phyloP scores from a whole-genome alignment of 2,797 vertebrate species.

The Austrolebias charrua region DNA sequence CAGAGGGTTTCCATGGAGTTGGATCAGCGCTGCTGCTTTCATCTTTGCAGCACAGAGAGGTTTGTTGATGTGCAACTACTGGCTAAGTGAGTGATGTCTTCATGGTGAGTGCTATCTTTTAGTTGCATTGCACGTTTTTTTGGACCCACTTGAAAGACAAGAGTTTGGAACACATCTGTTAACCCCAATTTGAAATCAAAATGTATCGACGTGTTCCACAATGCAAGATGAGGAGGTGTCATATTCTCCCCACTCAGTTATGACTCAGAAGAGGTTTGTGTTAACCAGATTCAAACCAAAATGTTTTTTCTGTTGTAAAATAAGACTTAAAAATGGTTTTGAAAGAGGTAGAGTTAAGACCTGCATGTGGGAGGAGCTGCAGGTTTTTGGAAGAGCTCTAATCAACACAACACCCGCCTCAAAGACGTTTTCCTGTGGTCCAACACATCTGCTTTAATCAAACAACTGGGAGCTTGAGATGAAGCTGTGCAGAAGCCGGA shows the following conservation, averaged over 20 bases:
- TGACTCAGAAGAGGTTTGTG: no score
- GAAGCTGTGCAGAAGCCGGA: background rate
- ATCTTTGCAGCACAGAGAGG: constrained; percentile 47
- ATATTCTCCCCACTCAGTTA: no score
- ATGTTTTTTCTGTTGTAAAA: background rate
- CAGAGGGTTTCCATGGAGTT: constrained; percentile 75
- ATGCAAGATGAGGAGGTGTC: no score
- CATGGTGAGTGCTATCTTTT: background rate
- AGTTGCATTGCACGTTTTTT: constrained; percentile 2
- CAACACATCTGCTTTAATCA: background rate
- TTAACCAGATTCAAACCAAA: no score
- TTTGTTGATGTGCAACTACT: constrained; percentile 17
- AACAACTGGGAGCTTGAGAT: background rate
- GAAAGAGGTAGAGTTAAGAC: background rate
- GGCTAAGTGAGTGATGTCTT: constrained; percentile 16
- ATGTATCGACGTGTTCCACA: background rate
- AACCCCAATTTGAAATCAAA: background rate
- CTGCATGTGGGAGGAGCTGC: background rate
- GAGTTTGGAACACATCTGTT: background rate
- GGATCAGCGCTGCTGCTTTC: constrained; percentile 54
- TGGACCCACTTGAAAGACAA: background rate
- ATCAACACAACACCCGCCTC: background rate
- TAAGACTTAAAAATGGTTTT: background rate
- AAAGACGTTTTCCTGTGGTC: background rate
- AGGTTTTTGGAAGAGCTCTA: background rate